Percentiles rank a stretch among this genome's conserved stretches.
These are phyloP conservation scores for Heterotis niloticus DNA, from an alignment of 2,113 vertebrate genomes.

Conservation along the genomic window DNA sequence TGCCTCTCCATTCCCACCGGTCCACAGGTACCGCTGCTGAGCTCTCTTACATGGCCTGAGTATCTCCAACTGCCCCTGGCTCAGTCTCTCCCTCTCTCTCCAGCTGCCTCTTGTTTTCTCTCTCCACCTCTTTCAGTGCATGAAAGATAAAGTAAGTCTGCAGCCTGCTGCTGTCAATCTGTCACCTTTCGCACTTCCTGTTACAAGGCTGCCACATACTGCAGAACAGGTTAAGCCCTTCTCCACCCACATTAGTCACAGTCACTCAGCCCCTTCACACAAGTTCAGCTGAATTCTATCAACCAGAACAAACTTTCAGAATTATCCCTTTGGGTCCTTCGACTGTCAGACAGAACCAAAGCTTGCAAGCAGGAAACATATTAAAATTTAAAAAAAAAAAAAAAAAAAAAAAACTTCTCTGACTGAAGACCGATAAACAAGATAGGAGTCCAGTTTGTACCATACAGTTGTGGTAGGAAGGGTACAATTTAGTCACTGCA, in stretches of 20 bases:
- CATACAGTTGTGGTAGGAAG: too few relatives aligned
- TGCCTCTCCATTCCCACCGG: background rate
- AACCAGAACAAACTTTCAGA: background rate
- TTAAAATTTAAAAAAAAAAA: too few relatives aligned
- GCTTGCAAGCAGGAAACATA: too few relatives aligned
- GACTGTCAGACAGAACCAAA: too few relatives aligned
- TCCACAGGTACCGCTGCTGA: background rate
- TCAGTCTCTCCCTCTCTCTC: background rate
- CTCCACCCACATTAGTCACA: constrained; percentile 8
- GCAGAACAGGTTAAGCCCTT: background rate
- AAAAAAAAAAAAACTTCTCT: too few relatives aligned
- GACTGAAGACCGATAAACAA: too few relatives aligned
- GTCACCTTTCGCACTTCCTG: background rate
- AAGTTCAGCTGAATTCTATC: background rate
- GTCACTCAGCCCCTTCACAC: background rate
- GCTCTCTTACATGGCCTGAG: background rate
- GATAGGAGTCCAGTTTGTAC: too few relatives aligned
- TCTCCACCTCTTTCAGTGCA: background rate
- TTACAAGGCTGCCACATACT: background rate
- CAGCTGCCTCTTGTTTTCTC: background rate
- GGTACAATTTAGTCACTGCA: too few relatives aligned
- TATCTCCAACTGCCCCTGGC: background rate
- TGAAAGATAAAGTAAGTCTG: background rate
- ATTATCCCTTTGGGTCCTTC: background rate
- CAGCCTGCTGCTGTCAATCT: background rate